Conservation (phyloP, 2,888 invertebrate species). For the Tachina lurida region DNA sequence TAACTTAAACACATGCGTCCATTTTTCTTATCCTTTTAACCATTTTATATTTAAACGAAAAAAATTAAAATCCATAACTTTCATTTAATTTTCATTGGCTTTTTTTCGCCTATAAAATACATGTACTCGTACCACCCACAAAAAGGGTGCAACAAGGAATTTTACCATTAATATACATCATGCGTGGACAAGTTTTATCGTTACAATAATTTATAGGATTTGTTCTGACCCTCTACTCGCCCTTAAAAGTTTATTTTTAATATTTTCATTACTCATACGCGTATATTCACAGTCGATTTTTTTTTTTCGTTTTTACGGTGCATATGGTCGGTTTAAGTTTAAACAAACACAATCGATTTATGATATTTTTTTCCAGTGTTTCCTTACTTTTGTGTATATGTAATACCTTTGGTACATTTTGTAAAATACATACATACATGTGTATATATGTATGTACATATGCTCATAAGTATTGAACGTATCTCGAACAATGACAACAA, state of each 20-base stretch:
- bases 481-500: conserved; percentile 3
- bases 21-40: not conserved
- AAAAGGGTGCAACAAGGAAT: not conserved
- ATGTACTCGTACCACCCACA: not conserved
- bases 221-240: not conserved
- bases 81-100: not conserved
- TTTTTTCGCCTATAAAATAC: not conserved
- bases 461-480: too few species aligned
- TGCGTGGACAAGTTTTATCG: not conserved
- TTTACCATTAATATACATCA: not conserved
- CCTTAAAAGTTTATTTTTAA: not conserved
- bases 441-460: not conserved
- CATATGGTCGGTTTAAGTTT: conserved; percentile 13
- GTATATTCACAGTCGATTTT: too few species aligned
- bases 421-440: too few species aligned
- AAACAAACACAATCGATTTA: conserved; percentile 41
- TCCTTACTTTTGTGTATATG: conserved; percentile 1
- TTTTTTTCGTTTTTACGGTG: not conserved
- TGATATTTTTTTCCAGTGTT: not conserved
- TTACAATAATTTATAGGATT: not conserved
- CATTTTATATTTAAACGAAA: not conserved
- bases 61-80: not conserved
- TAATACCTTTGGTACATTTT: conserved; percentile 22
- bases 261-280: conserved; percentile 13
- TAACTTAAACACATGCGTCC: not conserved